Percentiles rank a stretch among this genome's conserved stretches.
phyloP scores from a whole-genome alignment of 1,140 invertebrate species.

The Drosophila nigromelanica region DNA sequence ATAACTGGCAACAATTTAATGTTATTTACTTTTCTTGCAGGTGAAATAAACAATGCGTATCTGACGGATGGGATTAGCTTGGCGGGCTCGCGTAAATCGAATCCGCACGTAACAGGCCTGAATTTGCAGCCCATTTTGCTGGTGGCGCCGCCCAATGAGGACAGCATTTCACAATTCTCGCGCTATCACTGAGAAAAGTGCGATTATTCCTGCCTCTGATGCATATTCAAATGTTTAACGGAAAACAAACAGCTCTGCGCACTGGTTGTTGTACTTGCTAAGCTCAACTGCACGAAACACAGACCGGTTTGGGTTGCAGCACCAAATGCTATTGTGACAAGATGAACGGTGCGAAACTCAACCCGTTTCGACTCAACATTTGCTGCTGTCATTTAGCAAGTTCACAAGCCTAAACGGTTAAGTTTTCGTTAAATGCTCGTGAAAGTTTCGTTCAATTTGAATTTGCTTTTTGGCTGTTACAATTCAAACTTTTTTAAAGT shows the following conservation, averaged over 20 bases:
- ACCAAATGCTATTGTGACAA: background rate
- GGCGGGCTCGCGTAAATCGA: slow-evolving; percentile 92
- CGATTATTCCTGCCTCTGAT: background rate
- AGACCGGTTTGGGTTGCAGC: background rate
- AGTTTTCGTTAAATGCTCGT: slow-evolving; percentile 5
- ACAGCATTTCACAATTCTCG: slow-evolving; percentile 91
- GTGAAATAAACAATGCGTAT: slow-evolving; percentile 94
- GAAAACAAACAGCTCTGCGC: background rate
- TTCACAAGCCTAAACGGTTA: background rate
- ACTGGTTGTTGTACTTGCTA: slow-evolving; percentile 11
- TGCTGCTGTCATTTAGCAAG: slow-evolving; percentile 5
- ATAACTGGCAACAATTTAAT: background rate
- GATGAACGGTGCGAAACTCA: background rate
- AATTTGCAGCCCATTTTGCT: slow-evolving; percentile 92
- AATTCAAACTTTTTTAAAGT: slow-evolving; percentile 14
- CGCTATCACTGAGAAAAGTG: slow-evolving; percentile 81
- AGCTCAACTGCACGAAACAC: background rate
- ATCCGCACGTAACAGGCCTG: slow-evolving; percentile 83
- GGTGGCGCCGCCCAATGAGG: slow-evolving; percentile 85
- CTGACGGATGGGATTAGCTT: slow-evolving; percentile 92
- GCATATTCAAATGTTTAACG: slow-evolving; percentile 21
- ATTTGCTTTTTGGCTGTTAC: slow-evolving; percentile 42
- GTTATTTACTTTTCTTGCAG: slow-evolving; percentile 83
- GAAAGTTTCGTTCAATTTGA: slow-evolving; percentile 40
- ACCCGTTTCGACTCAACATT: background rate